These are phyloP conservation scores for Synanthedon tipuliformis DNA, from an alignment of 2,888 invertebrate genomes.

Conservation along the genomic window DNA sequence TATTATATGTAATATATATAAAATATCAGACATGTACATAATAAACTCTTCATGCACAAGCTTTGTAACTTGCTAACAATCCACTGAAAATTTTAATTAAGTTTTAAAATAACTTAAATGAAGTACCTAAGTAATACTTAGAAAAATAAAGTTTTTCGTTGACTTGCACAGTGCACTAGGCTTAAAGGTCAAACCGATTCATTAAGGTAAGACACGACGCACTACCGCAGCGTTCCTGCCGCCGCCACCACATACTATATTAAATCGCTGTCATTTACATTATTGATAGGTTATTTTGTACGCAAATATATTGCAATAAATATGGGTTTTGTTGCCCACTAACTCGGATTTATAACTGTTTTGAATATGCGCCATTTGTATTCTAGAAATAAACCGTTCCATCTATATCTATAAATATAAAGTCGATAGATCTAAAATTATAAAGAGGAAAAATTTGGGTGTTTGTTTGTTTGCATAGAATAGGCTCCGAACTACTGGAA, in stretches of 20 bases:
- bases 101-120: background rate
- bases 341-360: background rate
- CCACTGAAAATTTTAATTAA: background rate
- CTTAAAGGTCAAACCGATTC: constrained; percentile 30
- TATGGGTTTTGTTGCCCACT: constrained; percentile 20
- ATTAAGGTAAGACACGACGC: constrained; percentile 23
- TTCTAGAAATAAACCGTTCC: too few relatives aligned
- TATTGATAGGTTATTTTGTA: constrained; percentile 58
- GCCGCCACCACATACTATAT: constrained; percentile 22
- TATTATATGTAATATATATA: too few relatives aligned
- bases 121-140: background rate
- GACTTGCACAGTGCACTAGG: constrained; percentile 14
- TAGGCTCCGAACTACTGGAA: too few relatives aligned
- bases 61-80: too few relatives aligned
- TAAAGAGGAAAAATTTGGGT: too few relatives aligned
- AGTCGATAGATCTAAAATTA: too few relatives aligned
- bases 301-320: constrained; percentile 33
- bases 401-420: too few relatives aligned
- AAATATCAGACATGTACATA: too few relatives aligned
- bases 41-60: too few relatives aligned
- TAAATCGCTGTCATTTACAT: constrained; percentile 56
- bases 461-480: too few relatives aligned
- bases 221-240: constrained; percentile 27
- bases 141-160: background rate
- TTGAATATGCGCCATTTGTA: background rate